Evolutionary conservation across 1,140 invertebrate species (phyloP).

Genomic region (Notospermus geniculatus): DNA sequence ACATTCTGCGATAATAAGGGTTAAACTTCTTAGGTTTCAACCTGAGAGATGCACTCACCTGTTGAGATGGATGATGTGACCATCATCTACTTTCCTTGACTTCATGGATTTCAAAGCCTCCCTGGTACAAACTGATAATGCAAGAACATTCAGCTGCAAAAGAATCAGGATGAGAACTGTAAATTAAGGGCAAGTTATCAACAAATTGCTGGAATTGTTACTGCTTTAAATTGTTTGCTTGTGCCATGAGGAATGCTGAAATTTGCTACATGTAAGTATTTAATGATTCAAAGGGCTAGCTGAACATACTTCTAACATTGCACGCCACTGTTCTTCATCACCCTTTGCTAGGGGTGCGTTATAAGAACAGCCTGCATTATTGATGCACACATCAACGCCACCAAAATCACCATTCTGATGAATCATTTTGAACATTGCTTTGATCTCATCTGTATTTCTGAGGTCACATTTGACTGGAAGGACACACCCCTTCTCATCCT

Average conservation of each 20-base stretch:
- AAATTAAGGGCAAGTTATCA: no score
- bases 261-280: no score
- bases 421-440: constrained; percentile 65
- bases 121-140: constrained; percentile 65
- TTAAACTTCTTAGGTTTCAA: no score
- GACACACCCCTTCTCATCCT: constrained; percentile 18
- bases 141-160: constrained; percentile 64
- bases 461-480: constrained; percentile 65
- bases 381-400: constrained; percentile 68
- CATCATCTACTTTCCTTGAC: constrained; percentile 62
- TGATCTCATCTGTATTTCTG: constrained; percentile 64
- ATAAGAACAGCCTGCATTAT: constrained; percentile 67
- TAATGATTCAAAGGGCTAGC: no score
- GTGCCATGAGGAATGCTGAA: no score
- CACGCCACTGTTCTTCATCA: constrained; percentile 54
- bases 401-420: constrained; percentile 55
- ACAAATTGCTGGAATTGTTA: no score
- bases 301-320: constrained; percentile 61
- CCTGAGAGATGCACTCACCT: constrained; percentile 20
- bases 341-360: constrained; percentile 51
- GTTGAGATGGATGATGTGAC: constrained; percentile 72
- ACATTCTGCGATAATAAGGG: no score
- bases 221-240: no score
- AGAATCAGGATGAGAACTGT: constrained; percentile 4
- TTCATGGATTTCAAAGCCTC: constrained; percentile 69